Evolutionary conservation across 1,140 invertebrate species (phyloP).

Genomic region (Gerris buenoi): DNA sequence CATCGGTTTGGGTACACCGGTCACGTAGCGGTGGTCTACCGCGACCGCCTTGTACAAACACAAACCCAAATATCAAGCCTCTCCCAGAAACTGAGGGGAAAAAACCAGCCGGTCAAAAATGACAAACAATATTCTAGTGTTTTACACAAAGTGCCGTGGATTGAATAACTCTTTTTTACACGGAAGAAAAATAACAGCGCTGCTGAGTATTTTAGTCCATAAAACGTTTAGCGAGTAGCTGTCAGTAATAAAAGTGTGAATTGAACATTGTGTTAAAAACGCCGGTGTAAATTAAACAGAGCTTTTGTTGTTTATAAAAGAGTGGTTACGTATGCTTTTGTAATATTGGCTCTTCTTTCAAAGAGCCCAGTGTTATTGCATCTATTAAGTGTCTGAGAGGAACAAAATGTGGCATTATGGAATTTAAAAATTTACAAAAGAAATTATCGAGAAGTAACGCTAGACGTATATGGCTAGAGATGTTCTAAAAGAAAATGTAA

Average conservation of each 20-base stretch:
- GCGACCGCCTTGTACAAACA: background rate
- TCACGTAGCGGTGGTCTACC: background rate
- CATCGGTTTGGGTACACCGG: background rate
- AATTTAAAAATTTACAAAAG: no score
- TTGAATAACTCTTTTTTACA: background rate
- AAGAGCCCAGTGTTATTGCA: no score
- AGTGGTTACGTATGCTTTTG: no score
- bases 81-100: background rate
- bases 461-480: no score
- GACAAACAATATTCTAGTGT: background rate
- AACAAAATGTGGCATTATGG: no score
- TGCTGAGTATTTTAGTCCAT: no score
- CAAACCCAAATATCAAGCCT: background rate
- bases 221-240: background rate
- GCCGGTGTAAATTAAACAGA: background rate
- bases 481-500: no score
- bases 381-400: no score
- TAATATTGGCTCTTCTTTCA: no score
- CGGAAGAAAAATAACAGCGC: background rate
- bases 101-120: background rate
- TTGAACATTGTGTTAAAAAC: background rate
- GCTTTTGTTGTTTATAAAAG: no score
- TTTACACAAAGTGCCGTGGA: background rate
- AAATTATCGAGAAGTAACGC: no score
- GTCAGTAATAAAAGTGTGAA: background rate